These are phyloP conservation scores for Nothobranchius kuhntae DNA, from an alignment of 2,113 vertebrate genomes.

Conservation along the genomic window DNA sequence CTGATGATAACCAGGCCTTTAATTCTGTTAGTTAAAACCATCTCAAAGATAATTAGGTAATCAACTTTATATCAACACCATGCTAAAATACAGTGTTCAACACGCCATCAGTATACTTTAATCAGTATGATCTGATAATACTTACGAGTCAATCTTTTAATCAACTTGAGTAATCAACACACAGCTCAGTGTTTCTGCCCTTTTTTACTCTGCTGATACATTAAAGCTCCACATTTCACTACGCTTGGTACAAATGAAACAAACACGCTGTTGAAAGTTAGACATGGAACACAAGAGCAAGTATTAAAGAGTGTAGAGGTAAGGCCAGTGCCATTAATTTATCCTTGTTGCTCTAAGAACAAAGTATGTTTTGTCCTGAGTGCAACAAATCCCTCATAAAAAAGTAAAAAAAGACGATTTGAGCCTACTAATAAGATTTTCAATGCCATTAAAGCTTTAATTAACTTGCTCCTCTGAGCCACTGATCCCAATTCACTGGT, in stretches of 20 bases:
- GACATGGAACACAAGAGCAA: not conserved
- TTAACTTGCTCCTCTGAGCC: constrained; percentile 4
- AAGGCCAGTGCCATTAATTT: not conserved
- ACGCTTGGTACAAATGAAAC: not conserved
- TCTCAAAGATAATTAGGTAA: not conserved
- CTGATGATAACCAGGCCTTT: not conserved
- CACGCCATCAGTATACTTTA: constrained; percentile 10
- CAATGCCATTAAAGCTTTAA: not conserved
- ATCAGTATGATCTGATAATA: not conserved
- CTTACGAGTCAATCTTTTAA: constrained; percentile 17
- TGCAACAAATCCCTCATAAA: constrained; percentile 15
- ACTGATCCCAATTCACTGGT: not conserved
- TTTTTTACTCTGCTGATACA: not conserved
- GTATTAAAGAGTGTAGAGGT: constrained; percentile 6
- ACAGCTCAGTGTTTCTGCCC: not conserved
- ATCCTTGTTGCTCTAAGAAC: not conserved
- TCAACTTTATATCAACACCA: not conserved
- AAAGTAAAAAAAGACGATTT: constrained; percentile 9
- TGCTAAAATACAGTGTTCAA: not conserved
- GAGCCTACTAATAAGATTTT: constrained; percentile 11
- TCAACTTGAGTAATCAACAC: constrained; percentile 9
- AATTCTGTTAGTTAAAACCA: not conserved
- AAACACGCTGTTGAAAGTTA: not conserved
- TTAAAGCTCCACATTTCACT: constrained; percentile 22
- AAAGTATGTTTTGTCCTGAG: not conserved